Evolutionary conservation across 2,797 vertebrate species (phyloP).

Genomic region (Gadopsis marmoratus): DNA sequence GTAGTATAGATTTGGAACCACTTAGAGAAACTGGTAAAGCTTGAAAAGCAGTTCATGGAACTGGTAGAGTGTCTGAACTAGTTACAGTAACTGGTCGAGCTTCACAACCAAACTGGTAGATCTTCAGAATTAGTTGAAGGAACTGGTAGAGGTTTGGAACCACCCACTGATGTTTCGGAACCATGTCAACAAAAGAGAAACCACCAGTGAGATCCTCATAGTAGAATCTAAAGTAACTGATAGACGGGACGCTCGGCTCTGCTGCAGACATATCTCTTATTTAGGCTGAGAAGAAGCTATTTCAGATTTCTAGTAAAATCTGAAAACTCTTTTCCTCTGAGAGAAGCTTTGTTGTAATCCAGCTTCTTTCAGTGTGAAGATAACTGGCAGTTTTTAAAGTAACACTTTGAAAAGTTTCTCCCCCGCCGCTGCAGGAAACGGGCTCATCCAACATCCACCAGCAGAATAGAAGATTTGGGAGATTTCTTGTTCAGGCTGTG

Average conservation of each 20-base stretch:
- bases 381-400: not conserved
- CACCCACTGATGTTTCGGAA: not conserved
- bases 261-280: not conserved
- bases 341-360: slow-evolving; percentile 23
- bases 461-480: slow-evolving; percentile 11
- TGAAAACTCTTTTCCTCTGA: slow-evolving; percentile 16
- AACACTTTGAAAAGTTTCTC: slow-evolving; percentile 5
- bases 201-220: not conserved
- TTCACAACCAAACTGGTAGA: not conserved
- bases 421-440: slow-evolving; percentile 18
- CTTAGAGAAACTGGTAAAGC: not conserved
- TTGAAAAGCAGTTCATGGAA: not conserved
- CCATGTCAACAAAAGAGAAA: not conserved
- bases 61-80: not conserved
- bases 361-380: not conserved
- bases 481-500: slow-evolving; percentile 13
- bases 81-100: not conserved
- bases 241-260: not conserved
- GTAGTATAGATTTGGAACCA: not conserved
- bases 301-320: not conserved
- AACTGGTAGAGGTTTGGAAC: not conserved
- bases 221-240: not conserved
- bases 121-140: not conserved
- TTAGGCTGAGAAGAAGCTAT: not conserved
- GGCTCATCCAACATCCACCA: slow-evolving; percentile 27